Percentiles rank a stretch among this genome's conserved stretches.
Conservation (phyloP, 1,140 invertebrate species). For the Halesus radiatus region DNA sequence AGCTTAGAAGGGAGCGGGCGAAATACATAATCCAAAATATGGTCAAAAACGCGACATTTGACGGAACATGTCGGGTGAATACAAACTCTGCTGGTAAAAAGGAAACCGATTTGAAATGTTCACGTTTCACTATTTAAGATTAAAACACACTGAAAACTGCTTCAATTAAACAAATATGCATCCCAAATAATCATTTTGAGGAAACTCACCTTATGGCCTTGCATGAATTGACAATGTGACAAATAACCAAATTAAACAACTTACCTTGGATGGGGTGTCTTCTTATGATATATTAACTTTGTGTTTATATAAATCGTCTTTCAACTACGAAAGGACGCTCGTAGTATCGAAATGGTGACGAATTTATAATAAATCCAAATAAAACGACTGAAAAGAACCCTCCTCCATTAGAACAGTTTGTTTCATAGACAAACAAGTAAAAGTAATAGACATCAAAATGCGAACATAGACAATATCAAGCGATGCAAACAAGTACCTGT, state of each 20-base stretch:
- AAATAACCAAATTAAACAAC: slow-evolving; percentile 33
- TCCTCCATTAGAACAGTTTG: slow-evolving; percentile 42
- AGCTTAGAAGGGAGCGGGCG: no score
- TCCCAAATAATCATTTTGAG: neutral
- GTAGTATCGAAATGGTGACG: neutral
- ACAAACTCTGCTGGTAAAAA: no score
- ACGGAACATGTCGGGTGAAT: no score
- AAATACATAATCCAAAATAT: no score
- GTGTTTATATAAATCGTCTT: neutral
- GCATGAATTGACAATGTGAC: slow-evolving; percentile 39
- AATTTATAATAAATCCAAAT: slow-evolving; percentile 27
- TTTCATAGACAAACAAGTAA: slow-evolving; percentile 18
- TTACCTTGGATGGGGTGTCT: slow-evolving; percentile 8
- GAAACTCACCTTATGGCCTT: slow-evolving; percentile 39
- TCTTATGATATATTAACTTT: neutral
- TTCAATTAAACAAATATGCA: neutral
- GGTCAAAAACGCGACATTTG: no score
- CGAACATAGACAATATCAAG: neutral
- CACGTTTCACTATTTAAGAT: no score
- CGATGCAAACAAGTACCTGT: no score
- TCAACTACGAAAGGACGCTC: neutral
- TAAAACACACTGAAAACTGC: no score
- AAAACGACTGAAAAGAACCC: slow-evolving; percentile 14
- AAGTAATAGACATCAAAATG: neutral
- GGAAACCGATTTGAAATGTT: no score